Base-by-base conservation (phyloP, 2,797 vertebrate species). In the Anguilla marmorata region DNA sequence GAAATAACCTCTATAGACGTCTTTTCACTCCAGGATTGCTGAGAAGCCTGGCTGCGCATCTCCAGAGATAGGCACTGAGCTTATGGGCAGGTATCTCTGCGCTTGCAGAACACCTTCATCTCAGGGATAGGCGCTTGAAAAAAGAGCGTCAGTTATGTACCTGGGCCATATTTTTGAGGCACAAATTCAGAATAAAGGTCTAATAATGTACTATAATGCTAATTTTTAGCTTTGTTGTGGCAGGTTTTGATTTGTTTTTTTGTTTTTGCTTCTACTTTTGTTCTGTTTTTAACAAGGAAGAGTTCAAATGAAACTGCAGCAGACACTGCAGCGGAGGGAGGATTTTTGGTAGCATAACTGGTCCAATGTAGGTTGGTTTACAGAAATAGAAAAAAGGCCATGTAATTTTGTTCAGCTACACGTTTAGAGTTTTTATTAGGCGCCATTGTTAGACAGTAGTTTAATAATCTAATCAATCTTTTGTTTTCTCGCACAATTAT, bases 1-100 rank as follows among this genome's bases (percentile, higher is more conserved):
- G 96, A 96, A 92, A 89, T 92, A 92, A 93, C 91, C 93, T 96
- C 95, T 96, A 96, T 96, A 96, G 96, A 96, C 90, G 94, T 96
- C 94, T 96, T 96, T 96, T 96, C 96, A 96, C 96, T 95, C 91
- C 93, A 93, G 94, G 92, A 86, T 88, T 89, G 30, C 37, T 58
- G 86, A 87, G 86, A 91, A 89, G 90, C 86, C 86, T 88, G 72
- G 82, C 88, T 87, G 80, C 80, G 79, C 66, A 74, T 86, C 16
- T 87, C 87, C 21, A 84, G 45, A 86, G 87, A 56, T 79, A 88
- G 63, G 87, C 80, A 85, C 72, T 48, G 19, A 87, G 48, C 24
- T 82, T 79, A 90, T 90, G 89, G 89, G 91, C 89, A 83, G 63
- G 85, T 90, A 89, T 79, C 85, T 91, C 88, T 50, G 88, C 88